phyloP scores from a whole-genome alignment of 2,888 invertebrate genomes.

The Dryomyza anilis region DNA sequence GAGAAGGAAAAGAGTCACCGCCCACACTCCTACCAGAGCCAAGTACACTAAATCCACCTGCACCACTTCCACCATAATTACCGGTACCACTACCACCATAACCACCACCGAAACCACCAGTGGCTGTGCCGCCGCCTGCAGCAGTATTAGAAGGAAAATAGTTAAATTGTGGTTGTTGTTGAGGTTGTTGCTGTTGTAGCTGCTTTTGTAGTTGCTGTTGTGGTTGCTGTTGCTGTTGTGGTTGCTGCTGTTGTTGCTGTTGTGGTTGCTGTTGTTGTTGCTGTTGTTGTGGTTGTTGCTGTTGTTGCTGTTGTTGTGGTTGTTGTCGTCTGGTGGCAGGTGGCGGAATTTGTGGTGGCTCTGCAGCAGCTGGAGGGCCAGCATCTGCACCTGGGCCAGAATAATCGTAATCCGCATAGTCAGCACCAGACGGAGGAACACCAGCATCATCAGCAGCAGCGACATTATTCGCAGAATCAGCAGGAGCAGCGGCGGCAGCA shows the following conservation, averaged over 20 bases:
- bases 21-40: neutral
- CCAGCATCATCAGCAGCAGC: slow-evolving; percentile 19
- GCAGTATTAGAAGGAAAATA: no score
- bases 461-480: slow-evolving; percentile 10
- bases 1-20: neutral
- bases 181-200: no score
- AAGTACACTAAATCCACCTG: neutral
- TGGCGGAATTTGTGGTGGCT: neutral
- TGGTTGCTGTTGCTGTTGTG: no score
- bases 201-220: no score
- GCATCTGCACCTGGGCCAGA: neutral
- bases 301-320: no score
- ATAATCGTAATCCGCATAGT: slow-evolving; percentile 7
- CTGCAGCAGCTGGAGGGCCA: neutral
- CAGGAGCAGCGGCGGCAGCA: slow-evolving; percentile 24
- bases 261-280: no score
- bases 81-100: neutral
- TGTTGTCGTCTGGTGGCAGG: no score
- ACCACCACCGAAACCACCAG: neutral
- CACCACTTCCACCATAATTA: neutral
- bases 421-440: slow-evolving; percentile 24
- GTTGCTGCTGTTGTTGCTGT: no score
- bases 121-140: neutral
- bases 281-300: no score
- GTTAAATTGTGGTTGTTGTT: no score